A percentile compares a stretch with the other conserved stretches of the same genome.
phyloP scores from a whole-genome alignment of 2,797 vertebrate species.

The Phrynocephalus forsythii region DNA sequence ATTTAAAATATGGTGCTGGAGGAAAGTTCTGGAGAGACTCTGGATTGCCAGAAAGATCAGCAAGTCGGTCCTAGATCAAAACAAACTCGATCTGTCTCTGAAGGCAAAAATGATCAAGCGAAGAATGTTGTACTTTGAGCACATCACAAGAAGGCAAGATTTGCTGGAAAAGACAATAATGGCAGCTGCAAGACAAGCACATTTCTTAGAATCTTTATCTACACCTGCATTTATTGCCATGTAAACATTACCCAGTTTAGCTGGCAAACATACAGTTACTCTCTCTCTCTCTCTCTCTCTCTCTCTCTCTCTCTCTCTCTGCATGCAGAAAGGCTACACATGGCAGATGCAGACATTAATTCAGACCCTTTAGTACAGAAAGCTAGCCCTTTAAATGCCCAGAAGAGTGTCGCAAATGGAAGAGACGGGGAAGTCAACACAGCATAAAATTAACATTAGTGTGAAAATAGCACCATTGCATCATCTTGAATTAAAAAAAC shows the following conservation, averaged over 20 bases:
- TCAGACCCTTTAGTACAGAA: constrained; percentile 30
- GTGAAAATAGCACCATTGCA: constrained; percentile 64
- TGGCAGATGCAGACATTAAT: neutral
- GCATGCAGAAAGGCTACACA: neutral
- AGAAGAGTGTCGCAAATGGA: constrained; percentile 59
- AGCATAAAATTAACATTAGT: constrained; percentile 73
- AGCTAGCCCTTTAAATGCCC: constrained; percentile 65
- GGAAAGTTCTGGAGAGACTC: no score
- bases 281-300: no score
- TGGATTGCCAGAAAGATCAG: no score
- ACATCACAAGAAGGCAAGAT: no score
- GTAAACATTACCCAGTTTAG: neutral
- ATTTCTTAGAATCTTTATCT: neutral
- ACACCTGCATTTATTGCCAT: neutral
- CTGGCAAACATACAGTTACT: constrained; percentile 25
- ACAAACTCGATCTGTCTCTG: no score
- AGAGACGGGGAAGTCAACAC: constrained; percentile 63
- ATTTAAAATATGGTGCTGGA: no score
- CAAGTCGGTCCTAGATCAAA: no score
- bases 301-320: no score
- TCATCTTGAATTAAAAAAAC: constrained; percentile 57
- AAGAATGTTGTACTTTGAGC: no score
- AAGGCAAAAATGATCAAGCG: no score
- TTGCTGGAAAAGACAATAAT: no score
- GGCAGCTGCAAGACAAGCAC: accelerated